These are phyloP conservation scores for Calliphora vomitoria DNA, from an alignment of 2,888 invertebrate genomes.

Conservation along the genomic window DNA sequence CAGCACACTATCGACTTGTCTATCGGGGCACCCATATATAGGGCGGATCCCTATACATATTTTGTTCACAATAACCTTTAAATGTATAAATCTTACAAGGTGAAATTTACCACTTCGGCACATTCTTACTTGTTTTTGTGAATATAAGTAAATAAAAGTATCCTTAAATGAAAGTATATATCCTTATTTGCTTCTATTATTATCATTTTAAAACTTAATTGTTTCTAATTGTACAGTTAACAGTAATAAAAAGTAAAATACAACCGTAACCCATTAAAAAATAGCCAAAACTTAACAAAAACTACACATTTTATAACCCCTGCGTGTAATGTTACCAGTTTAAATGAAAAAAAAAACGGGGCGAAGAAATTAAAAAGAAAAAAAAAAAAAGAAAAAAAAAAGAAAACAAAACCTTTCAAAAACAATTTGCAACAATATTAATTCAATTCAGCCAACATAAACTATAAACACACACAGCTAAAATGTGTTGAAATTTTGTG, in stretches of 20 bases:
- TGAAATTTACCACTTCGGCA: too few relatives aligned
- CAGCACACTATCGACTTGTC: too few relatives aligned
- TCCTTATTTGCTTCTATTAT: neutral
- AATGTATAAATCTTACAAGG: too few relatives aligned
- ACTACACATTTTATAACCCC: neutral
- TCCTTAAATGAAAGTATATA: too few relatives aligned
- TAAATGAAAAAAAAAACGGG: neutral
- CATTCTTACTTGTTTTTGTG: too few relatives aligned
- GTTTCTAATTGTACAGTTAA: slow-evolving; percentile 12
- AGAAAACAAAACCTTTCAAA: slow-evolving; percentile 56
- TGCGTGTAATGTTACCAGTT: neutral
- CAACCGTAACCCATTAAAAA: slow-evolving; percentile 2
- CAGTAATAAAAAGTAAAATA: neutral
- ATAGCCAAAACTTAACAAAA: neutral
- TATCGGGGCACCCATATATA: too few relatives aligned
- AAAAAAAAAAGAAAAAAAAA: slow-evolving; percentile 22
- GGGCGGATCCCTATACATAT: too few relatives aligned
- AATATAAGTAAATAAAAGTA: too few relatives aligned
- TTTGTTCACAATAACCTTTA: too few relatives aligned
- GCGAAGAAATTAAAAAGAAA: slow-evolving; percentile 12
- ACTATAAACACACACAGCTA: neutral
- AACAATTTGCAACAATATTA: slow-evolving; percentile 63
- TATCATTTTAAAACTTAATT: slow-evolving; percentile 15
- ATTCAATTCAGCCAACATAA: slow-evolving; percentile 36
- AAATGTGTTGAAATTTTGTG: slow-evolving; percentile 46